Base-by-base conservation (phyloP, 1,140 invertebrate species). In the Drosophila bocqueti region DNA sequence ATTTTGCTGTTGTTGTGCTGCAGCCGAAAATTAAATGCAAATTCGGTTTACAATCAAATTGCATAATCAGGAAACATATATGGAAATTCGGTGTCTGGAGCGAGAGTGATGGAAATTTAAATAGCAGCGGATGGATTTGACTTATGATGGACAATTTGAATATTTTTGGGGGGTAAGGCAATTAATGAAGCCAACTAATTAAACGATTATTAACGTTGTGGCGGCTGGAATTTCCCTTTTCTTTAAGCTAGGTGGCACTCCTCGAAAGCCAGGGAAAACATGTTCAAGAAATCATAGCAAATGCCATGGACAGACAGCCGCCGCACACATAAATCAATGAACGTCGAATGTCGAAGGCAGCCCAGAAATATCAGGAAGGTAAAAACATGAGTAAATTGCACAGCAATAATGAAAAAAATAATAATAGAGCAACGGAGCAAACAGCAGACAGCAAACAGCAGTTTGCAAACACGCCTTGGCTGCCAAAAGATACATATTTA, bases 1-100 rank as follows among this genome's bases (percentile, higher is more conserved):
- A 61, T 65, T 46, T 38, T 50, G 55, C 16, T 63, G 72, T 61
- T 64, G 76, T 67, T 29, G 29, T 80, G 74, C 59, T 68, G 64
- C 64, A 59, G 42, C 60, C 73, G 61, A 79, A 57, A 84, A 89
- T 89, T 75, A 89, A 85, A 90, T 90, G 85, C 85, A 90, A 87
- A 87, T 89, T 87, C 71, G 69, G 67, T 34, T 76, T 64, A 63
- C 46, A 29, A 73, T 50, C 21, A 40, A 42, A 61, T 74, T 74
- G 29, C 71, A 61, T 26, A 74, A 74, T 74, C 67, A 72, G 71
- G 46, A 74, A 74, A 73, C 52, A 38, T n/a, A 38, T 40, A 40
- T 57, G 54, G 36, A 31, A 36, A 72, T 72, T 50, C 38, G 46
- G 36, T 60, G 50, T 50, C 69, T 73, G 21, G n/a, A 69, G 50